phyloP scores from a whole-genome alignment of 2,113 vertebrate genomes.

The Pseudolaguvia tuberculata region DNA sequence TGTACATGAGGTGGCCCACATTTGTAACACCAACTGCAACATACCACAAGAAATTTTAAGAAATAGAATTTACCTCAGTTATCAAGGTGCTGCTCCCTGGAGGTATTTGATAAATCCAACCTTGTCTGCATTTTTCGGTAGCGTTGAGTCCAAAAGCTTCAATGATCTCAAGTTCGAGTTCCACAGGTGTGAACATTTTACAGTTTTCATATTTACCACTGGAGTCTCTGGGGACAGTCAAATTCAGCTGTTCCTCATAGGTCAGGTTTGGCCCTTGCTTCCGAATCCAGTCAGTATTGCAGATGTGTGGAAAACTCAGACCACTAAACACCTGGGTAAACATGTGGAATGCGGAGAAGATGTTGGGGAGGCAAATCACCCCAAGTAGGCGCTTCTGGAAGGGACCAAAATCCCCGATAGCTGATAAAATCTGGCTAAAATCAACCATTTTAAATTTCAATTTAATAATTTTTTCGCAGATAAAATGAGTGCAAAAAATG shows the following conservation, averaged over 20 bases:
- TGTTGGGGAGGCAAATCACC: slow-evolving; percentile 61
- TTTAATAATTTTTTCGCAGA: background rate
- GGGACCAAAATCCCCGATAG: slow-evolving; percentile 74
- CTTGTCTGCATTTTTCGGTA: slow-evolving; percentile 65
- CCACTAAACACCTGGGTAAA: slow-evolving; percentile 79
- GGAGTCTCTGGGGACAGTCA: slow-evolving; percentile 67
- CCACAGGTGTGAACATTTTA: slow-evolving; percentile 74
- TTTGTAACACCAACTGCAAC: too few relatives aligned
- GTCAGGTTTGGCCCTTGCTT: slow-evolving; percentile 68
- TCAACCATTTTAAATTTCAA: slow-evolving; percentile 60
- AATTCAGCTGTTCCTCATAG: slow-evolving; percentile 58
- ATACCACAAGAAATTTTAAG: too few relatives aligned
- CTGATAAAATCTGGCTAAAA: slow-evolving; percentile 68
- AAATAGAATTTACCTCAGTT: slow-evolving; percentile 60
- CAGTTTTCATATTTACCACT: slow-evolving; percentile 71
- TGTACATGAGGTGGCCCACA: too few relatives aligned
- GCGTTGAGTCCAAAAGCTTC: slow-evolving; percentile 66
- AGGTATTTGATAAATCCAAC: slow-evolving; percentile 68
- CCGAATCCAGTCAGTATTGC: slow-evolving; percentile 79
- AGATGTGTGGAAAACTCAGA: slow-evolving; percentile 66
- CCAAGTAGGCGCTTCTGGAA: slow-evolving; percentile 77
- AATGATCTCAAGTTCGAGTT: slow-evolving; percentile 67
- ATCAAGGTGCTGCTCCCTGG: slow-evolving; percentile 59
- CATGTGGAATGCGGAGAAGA: slow-evolving; percentile 69
- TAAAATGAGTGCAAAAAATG: background rate